Percentiles rank a stretch among this genome's conserved stretches.
These are phyloP conservation scores for Drosophila sordidula DNA, from an alignment of 2,888 invertebrate genomes.

Conservation along the genomic window DNA sequence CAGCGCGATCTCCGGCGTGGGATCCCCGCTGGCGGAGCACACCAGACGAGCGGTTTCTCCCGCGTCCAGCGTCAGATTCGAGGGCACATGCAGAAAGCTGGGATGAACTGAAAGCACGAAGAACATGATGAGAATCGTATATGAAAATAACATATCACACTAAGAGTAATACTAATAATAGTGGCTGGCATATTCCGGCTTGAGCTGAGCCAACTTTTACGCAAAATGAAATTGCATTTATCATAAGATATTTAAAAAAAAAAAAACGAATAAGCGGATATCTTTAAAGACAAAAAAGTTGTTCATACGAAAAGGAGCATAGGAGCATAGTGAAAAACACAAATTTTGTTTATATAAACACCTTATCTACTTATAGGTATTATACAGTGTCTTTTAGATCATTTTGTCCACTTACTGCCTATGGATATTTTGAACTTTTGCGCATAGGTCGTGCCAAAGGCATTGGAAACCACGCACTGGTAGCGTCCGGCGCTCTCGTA, in stretches of 20 bases:
- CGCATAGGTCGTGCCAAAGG: conserved; percentile 95
- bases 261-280: no score
- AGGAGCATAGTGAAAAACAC: no score
- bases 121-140: not conserved
- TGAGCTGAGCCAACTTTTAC: no score
- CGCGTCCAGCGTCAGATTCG: conserved; percentile 92
- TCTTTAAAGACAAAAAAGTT: no score
- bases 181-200: no score
- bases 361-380: no score
- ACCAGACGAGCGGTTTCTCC: conserved; percentile 95
- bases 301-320: no score
- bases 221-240: no score
- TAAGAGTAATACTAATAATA: no score
- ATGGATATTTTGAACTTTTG: conserved; percentile 94
- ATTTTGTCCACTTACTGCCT: conserved; percentile 87
- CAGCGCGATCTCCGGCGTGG: conserved; percentile 95
- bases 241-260: no score
- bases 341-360: no score
- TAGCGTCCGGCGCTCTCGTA: conserved; percentile 94
- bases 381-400: no score
- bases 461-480: conserved; percentile 96
- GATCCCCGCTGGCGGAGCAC: conserved; percentile 96
- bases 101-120: conserved; percentile 89
- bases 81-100: conserved; percentile 92
- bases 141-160: not conserved